Evolutionary conservation across 2,113 vertebrate genomes (phyloP).

Genomic region (Bufo gargarizans): DNA sequence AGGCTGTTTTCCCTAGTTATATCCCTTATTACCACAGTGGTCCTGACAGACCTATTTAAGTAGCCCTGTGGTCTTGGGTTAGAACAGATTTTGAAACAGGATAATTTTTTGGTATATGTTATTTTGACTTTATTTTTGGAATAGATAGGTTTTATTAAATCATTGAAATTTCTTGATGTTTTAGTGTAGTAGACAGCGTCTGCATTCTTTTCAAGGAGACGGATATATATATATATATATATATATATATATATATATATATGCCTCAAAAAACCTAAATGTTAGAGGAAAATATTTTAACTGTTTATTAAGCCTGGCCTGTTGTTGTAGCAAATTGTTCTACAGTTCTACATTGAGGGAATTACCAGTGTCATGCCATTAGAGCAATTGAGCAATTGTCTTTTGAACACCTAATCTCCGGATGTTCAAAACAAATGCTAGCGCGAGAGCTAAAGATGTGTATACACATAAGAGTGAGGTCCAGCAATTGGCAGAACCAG

Average conservation of each 20-base stretch:
- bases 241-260: background rate
- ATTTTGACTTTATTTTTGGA: conserved; percentile 72
- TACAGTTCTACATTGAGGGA: background rate
- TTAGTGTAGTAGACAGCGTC: conserved; percentile 13
- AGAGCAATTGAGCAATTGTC: background rate
- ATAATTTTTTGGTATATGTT: conserved; percentile 70
- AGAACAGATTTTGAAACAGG: conserved; percentile 64
- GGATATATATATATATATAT: background rate
- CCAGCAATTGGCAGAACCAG: too few relatives aligned
- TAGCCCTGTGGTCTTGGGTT: conserved; percentile 61
- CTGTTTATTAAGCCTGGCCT: background rate
- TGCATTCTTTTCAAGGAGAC: background rate
- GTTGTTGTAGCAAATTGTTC: background rate
- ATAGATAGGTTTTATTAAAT: conserved; percentile 80
- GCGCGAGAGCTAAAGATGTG: too few relatives aligned
- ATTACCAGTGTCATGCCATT: background rate
- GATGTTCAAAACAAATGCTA: background rate
- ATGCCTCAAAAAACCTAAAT: background rate
- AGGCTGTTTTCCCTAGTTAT: conserved; percentile 63
- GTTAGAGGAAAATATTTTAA: background rate
- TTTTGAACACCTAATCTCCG: background rate
- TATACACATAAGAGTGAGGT: background rate
- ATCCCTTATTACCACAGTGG: conserved; percentile 61
- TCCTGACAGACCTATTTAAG: conserved; percentile 64
- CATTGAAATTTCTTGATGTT: conserved; percentile 31